Base-by-base conservation (phyloP, 2,113 vertebrate species). In the Ranitomeya variabilis region DNA sequence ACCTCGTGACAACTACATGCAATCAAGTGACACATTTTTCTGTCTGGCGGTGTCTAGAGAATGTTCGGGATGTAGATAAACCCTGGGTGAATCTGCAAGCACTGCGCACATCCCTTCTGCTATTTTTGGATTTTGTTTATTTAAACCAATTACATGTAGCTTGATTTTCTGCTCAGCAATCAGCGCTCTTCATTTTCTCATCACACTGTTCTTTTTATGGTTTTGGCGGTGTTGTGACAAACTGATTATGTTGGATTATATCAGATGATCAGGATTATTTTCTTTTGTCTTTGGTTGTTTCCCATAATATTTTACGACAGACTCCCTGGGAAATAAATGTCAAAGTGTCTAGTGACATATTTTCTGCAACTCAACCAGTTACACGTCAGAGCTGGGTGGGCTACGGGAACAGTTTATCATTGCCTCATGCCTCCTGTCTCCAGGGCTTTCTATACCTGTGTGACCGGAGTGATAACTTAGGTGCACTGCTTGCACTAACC, bases 241-340 rank as follows among this genome's bases (percentile, higher is more conserved):
- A 14, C 82, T 66, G 82, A 84, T 84, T 69, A 84, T 54, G 23
- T 45, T 19, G 54, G 82, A 84, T 69, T 83, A 67, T 7, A 31
- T 31, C 60, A 67, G 81, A 83, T 84, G 69, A 84, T 66, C 45
- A n/a, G 45, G 82, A 67, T 54, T 67, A 55, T 21, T 31, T 52
- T 45, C 62, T 69, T 80, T 80, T 80, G 55, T 80, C 21, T 54
- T 55, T n/a, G 12, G 51, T 55, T 55, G 52, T 60, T 80, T 60
- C 54, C 54, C 37, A 67, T 84, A 18, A 67, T 71, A 69, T 52
- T 54, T 67, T 84, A 52, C 18, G 19, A 37, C 4, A 13, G 45
- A 64, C n/a, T 84, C 62, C 82, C 64, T 15, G 45, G 62, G 82
- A 54, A 23, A 14, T 54, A 67, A n/a, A 80, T 80, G 78, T 16